Evolutionary conservation across 37 sponge, comb jelly and placozoan genomes (phyloP), one percentile per base, ranked within the genome.

Genomic region (Bolinopsis microptera): DNA sequence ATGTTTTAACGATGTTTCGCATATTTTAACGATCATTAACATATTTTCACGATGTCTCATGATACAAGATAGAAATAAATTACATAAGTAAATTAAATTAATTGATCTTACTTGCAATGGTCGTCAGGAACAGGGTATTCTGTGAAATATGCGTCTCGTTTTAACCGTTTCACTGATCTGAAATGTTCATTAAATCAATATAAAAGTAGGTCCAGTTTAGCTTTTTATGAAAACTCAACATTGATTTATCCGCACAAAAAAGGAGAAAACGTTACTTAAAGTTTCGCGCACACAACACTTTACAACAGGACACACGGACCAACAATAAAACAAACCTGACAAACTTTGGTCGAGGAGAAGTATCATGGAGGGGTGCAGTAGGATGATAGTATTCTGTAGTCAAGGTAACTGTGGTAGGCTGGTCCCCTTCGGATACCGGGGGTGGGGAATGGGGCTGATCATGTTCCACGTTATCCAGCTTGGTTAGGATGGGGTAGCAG

Each of bases 251-350:
- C n/a, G n/a, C n/a, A n/a, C n/a, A n/a, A n/a, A n/a, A n/a, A n/a
- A n/a, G n/a, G n/a, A n/a, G n/a, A n/a, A n/a, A n/a, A n/a, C n/a
- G n/a, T n/a, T n/a, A n/a, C n/a, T n/a, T n/a, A n/a, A n/a, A n/a
- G n/a, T n/a, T n/a, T n/a, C n/a, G n/a, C n/a, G n/a, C n/a, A n/a
- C n/a, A n/a, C n/a, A n/a, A n/a, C n/a, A n/a, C n/a, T n/a, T n/a
- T n/a, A n/a, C n/a, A n/a, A n/a, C n/a, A n/a, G n/a, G n/a, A n/a
- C n/a, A n/a, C n/a, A n/a, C n/a, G n/a, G n/a, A n/a, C n/a, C n/a
- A n/a, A n/a, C n/a, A n/a, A n/a, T n/a, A n/a, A 5, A 48, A 30
- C 74, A 72, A 77, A 77, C 80, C 80, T 77, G 35, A 77, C 80
- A 35, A 77, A 77, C 32, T 77, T 77, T 16, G 80, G 80, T n/a